A percentile compares a stretch with the other conserved stretches of the same genome.
Evolutionary conservation across 2,888 invertebrate species (phyloP).

Genomic region (Pseudococcus jackbeardsleyi): DNA sequence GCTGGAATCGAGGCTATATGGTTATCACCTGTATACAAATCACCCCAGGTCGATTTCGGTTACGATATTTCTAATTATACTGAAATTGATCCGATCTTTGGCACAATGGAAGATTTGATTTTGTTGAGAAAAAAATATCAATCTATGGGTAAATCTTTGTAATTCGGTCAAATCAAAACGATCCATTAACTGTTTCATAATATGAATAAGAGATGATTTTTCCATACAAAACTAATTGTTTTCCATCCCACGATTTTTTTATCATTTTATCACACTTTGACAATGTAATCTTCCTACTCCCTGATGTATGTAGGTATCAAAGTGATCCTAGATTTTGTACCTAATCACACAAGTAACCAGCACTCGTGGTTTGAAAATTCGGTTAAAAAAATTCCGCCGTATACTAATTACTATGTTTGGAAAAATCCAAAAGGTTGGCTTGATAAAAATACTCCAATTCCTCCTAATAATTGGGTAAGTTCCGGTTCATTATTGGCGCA

Average conservation of each 20-base stretch:
- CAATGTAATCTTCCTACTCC: too few relatives aligned
- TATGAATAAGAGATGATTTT: too few relatives aligned
- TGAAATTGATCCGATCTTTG: constrained; percentile 32
- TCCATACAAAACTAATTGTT: too few relatives aligned
- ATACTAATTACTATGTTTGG: constrained; percentile 86
- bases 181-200: too few relatives aligned
- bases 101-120: constrained; percentile 35
- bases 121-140: neutral
- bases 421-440: constrained; percentile 72
- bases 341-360: constrained; percentile 82
- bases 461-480: constrained; percentile 85
- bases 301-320: constrained; percentile 72
- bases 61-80: constrained; percentile 55
- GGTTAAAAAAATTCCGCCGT: constrained; percentile 74
- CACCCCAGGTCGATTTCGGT: constrained; percentile 54
- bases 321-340: constrained; percentile 78
- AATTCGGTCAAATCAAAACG: neutral
- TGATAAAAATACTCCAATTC: constrained; percentile 71
- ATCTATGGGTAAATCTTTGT: neutral
- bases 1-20: constrained; percentile 28
- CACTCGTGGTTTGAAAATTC: constrained; percentile 87
- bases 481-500: too few relatives aligned
- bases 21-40: constrained; percentile 39
- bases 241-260: too few relatives aligned
- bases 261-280: too few relatives aligned